Conservation (phyloP, 2,888 invertebrate genomes). For the Azorinus chamasolen region DNA sequence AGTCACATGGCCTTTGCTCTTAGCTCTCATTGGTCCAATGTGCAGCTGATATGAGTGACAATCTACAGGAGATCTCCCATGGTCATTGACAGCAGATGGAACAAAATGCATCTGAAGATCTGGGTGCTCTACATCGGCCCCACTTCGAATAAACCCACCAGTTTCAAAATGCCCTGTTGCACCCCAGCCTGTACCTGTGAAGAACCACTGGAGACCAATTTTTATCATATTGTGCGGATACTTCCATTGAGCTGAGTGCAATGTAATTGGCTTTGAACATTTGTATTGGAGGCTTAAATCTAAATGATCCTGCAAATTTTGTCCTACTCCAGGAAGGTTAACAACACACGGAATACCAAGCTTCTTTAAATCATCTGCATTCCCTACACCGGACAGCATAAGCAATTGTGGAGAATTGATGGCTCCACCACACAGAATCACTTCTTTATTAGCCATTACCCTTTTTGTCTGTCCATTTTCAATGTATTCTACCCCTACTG, state of each 20-base stretch:
- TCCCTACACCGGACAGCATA: conserved; percentile 96
- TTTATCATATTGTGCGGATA: conserved; percentile 87
- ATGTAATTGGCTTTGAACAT: conserved; percentile 86
- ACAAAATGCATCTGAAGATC: conserved; percentile 88
- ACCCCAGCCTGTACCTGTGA: conserved; percentile 85
- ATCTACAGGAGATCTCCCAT: conserved; percentile 86
- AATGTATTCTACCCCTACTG: conserved; percentile 86
- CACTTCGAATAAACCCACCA: conserved; percentile 87
- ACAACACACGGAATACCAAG: conserved; percentile 89
- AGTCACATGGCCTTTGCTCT: conserved; percentile 93
- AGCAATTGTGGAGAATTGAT: conserved; percentile 97
- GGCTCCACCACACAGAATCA: conserved; percentile 96
- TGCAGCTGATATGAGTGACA: conserved; percentile 87
- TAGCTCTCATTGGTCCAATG: conserved; percentile 91
- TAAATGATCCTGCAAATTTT: conserved; percentile 92
- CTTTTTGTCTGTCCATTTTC: conserved; percentile 72
- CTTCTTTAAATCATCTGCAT: conserved; percentile 86
- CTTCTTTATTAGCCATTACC: conserved; percentile 90
- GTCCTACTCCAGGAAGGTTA: conserved; percentile 91
- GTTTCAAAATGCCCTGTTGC: conserved; percentile 87
- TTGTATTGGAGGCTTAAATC: conserved; percentile 89
- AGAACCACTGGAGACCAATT: conserved; percentile 87
- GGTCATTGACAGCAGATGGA: conserved; percentile 87
- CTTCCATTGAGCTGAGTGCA: conserved; percentile 87
- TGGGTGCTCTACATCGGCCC: conserved; percentile 85